phyloP scores from a whole-genome alignment of 1,140 invertebrate genomes.

The Neodiprion lecontei region DNA sequence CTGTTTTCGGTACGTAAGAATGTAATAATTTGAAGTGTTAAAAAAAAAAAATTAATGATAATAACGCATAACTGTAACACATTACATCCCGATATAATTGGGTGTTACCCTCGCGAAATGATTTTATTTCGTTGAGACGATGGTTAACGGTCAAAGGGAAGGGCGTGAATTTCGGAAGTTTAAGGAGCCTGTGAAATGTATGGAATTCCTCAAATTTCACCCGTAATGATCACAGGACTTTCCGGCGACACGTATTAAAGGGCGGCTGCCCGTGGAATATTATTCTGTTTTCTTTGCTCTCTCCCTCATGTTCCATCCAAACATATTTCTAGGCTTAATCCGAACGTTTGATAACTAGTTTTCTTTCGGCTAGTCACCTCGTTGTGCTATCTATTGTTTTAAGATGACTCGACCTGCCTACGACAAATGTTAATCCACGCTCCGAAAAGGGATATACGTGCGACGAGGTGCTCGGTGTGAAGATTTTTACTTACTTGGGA shows the following conservation, averaged over 20 bases:
- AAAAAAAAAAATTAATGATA: background rate
- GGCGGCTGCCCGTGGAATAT: background rate
- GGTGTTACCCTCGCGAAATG: background rate
- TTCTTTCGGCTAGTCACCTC: too few species aligned
- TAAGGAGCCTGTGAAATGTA: background rate
- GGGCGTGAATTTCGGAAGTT: background rate
- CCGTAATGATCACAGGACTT: background rate
- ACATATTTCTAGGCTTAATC: too few species aligned
- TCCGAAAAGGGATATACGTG: background rate
- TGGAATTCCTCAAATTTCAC: background rate
- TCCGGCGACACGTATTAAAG: conserved; percentile 4
- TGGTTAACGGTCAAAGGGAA: background rate
- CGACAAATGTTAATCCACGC: background rate
- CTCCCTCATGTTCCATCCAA: background rate
- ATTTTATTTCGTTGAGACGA: background rate
- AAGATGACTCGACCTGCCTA: background rate
- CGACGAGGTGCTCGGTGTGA: background rate
- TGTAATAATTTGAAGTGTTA: too few species aligned
- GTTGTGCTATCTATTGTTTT: background rate
- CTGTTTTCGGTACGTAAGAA: too few species aligned
- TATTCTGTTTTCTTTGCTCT: background rate
- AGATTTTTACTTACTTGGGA: background rate
- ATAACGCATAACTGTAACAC: background rate
- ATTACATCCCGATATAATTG: background rate
- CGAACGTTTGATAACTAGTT: too few species aligned